Evolutionary conservation across 2,888 invertebrate species (phyloP), one percentile per base, ranked within the genome.

Genomic region (Fissipunctia ypsillon): DNA sequence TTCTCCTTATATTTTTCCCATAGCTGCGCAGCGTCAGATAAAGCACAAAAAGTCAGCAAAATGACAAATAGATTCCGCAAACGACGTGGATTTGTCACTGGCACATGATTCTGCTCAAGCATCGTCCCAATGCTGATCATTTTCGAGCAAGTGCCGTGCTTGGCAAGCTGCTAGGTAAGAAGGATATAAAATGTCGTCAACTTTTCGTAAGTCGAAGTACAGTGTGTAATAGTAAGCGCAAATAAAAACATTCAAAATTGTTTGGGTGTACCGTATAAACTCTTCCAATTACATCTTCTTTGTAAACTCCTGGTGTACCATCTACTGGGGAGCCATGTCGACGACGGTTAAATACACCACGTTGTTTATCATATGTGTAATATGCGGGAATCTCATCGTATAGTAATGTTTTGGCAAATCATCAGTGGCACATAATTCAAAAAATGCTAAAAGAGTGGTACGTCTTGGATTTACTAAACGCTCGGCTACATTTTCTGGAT

Each of bases 61-160:
- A 19, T 59, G 6, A 60, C 65, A 63, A 64, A 70, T 35, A 74
- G 45, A 74, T 74, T 50, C 1, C 74, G 65, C 25, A 69, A 80
- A 25, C 76, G 73, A 41, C 69, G 71, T 65, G 86, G 84, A 73
- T 72, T n/a, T 83, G 66, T 86, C 71, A 69, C 84, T 84, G 43
- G 85, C 61, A 68, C 80, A 81, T n/a, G 84, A 68, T 76, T 80
- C 80, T 68, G 79, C 74, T 75, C 69, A 69, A 65, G 74, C 60
- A 28, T 81, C 76, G 73, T 86, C 85, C 91, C 91, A 93, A 71
- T 92, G 86, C 59, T 78, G 71, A 80, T 92, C 91, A 70, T 90
- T 87, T 79, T 92, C 89, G 9, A 74, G 57, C 43, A 69, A 68
- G n/a, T 28, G 91, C 80, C 84, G 78, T 48, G 84, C 85, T 59